Evolutionary conservation across 2,113 vertebrate genomes (phyloP).

Genomic region (Poeciliopsis turrubarensis): DNA sequence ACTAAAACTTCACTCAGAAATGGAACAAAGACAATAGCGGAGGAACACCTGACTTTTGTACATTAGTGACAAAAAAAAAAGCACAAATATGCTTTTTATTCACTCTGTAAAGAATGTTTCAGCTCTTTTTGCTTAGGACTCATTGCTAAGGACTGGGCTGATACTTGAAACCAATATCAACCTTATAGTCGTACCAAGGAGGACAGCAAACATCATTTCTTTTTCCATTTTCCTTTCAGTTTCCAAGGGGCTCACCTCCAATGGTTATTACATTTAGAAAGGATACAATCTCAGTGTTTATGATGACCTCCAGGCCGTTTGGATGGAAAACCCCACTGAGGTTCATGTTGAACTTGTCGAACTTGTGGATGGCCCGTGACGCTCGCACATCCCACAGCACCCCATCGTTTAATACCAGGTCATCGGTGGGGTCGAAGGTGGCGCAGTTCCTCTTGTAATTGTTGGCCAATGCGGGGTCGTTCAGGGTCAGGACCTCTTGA

Average conservation of each 20-base stretch:
- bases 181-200: no score
- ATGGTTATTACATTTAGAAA: constrained; percentile 45
- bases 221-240: background rate
- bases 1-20: background rate
- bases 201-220: background rate
- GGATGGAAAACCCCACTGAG: constrained; percentile 98
- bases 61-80: background rate
- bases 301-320: constrained; percentile 93
- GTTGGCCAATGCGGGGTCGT: constrained; percentile 93
- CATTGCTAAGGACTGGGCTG: background rate
- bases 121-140: background rate
- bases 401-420: constrained; percentile 96
- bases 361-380: constrained; percentile 93
- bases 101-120: background rate
- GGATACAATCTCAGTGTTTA: constrained; percentile 99
- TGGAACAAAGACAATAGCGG: background rate
- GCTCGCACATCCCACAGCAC: constrained; percentile 96
- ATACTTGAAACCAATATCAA: background rate
- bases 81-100: background rate
- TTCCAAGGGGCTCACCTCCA: background rate
- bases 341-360: constrained; percentile 99
- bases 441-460: constrained; percentile 98
- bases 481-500: constrained; percentile 92
- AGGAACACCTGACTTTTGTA: background rate
- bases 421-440: constrained; percentile 96